Evolutionary conservation across 1,140 invertebrate species (phyloP).

Genomic region (Zaprionus davidi): DNA sequence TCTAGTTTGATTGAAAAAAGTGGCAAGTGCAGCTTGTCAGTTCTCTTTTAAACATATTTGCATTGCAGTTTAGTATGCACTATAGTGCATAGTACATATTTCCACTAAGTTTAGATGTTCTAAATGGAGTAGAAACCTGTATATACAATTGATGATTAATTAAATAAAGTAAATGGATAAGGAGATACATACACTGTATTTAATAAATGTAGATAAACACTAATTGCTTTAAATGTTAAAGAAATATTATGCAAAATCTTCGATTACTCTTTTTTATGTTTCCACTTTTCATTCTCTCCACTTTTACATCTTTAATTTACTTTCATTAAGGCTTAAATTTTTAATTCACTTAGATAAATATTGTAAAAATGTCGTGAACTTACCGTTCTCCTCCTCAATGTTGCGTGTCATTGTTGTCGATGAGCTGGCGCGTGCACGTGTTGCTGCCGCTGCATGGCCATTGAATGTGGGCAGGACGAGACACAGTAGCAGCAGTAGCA

Average conservation of each 20-base stretch:
- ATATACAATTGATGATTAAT: no score
- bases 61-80: not conserved
- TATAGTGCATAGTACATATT: not conserved
- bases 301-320: no score
- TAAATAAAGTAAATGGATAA: not conserved
- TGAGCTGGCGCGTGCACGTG: constrained; percentile 78
- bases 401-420: constrained; percentile 80
- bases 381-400: constrained; percentile 82
- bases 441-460: constrained; percentile 63
- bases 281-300: no score
- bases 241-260: no score
- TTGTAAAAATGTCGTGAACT: constrained; percentile 43
- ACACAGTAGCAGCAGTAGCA: constrained; percentile 55
- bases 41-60: not conserved
- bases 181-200: not conserved
- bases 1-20: not conserved
- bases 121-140: no score
- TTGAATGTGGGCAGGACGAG: constrained; percentile 62
- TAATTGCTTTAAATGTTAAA: no score
- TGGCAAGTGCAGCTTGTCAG: not conserved
- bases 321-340: no score
- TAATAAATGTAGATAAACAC: no score
- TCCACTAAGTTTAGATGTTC: no score
- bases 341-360: no score
- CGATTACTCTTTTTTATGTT: no score